These are phyloP conservation scores for Channallabes apus DNA, from an alignment of 2,797 vertebrate species.

Conservation along the genomic window DNA sequence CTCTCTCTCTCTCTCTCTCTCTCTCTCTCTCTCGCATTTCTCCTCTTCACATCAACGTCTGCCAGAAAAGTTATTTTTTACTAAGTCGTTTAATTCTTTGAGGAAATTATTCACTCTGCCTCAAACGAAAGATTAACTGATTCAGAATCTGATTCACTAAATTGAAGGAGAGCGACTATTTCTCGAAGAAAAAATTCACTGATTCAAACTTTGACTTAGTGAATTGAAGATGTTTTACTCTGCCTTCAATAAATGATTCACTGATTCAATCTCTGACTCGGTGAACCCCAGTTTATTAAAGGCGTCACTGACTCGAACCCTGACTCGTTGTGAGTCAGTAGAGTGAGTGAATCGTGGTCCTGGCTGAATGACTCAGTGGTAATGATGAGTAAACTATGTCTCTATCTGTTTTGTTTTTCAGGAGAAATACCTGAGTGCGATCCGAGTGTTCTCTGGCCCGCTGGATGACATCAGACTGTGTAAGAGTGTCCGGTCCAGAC, in stretches of 20 bases:
- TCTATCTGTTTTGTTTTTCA: conserved; percentile 49
- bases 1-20: no score
- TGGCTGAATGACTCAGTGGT: neutral
- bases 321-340: neutral
- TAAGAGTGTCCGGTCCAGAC: conserved; percentile 51
- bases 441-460: conserved; percentile 85
- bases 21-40: neutral
- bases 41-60: neutral
- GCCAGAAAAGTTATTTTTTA: neutral
- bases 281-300: neutral
- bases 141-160: neutral
- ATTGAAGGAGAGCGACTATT: neutral
- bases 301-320: no score
- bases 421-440: conserved; percentile 84
- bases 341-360: neutral
- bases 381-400: neutral
- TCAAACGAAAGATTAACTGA: neutral
- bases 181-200: neutral
- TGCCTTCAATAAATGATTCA: neutral
- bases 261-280: neutral
- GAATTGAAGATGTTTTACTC: neutral
- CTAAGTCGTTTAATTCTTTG: neutral
- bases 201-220: no score
- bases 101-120: no score
- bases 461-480: conserved; percentile 86